Conservation (phyloP, 2,797 vertebrate species). For the Tamandua tetradactyla region DNA sequence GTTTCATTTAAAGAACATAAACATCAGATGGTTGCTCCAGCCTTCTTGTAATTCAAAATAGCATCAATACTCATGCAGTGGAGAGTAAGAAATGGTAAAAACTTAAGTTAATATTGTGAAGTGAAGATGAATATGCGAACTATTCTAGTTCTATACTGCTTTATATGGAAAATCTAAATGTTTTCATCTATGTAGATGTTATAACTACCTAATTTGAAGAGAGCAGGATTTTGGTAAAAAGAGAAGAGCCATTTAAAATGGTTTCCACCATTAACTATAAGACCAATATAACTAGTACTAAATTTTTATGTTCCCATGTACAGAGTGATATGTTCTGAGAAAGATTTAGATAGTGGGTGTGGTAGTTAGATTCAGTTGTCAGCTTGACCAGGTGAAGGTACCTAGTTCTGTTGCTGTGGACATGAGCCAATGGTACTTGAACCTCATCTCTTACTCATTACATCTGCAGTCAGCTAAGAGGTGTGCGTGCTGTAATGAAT, state of each 20-base stretch:
- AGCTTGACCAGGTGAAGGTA: too few species aligned
- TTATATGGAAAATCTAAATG: not conserved
- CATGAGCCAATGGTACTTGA: too few species aligned
- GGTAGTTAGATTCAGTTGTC: too few species aligned
- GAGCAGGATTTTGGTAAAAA: not conserved
- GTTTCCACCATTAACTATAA: not conserved
- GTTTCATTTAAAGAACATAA: slow-evolving; percentile 82
- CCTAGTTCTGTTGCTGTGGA: too few species aligned
- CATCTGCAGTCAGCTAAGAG: too few species aligned
- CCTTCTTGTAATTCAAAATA: slow-evolving; percentile 75
- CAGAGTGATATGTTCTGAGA: not conserved
- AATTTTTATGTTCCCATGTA: not conserved
- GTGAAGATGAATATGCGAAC: slow-evolving; percentile 68
- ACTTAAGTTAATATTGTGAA: slow-evolving; percentile 65
- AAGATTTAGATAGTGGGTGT: not conserved
- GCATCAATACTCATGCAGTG: slow-evolving; percentile 56
- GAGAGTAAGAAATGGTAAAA: slow-evolving; percentile 71
- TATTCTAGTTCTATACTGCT: slow-evolving; percentile 30
- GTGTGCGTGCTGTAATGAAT: too few species aligned
- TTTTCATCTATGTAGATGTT: not conserved
- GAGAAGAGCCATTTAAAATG: slow-evolving; percentile 23
- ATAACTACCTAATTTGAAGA: not conserved
- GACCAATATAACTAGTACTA: not conserved
- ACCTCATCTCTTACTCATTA: too few species aligned
- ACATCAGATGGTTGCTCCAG: slow-evolving; percentile 72